Evolutionary conservation across 2,797 vertebrate species (phyloP).

Genomic region (Cercopithecus neglectus): DNA sequence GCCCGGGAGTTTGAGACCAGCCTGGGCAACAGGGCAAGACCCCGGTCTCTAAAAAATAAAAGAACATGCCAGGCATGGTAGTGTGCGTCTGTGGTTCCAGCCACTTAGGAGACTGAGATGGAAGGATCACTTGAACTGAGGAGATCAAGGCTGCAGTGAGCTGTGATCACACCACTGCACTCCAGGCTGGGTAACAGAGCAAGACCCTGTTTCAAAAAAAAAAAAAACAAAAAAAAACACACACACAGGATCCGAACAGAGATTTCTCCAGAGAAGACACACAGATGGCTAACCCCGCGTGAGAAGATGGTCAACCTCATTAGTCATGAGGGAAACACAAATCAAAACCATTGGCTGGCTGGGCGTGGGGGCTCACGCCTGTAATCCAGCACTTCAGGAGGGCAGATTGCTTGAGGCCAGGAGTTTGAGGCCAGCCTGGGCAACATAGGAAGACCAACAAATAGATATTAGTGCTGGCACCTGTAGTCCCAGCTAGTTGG

Average conservation of each 20-base stretch:
- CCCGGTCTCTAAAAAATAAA: background rate
- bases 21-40: background rate
- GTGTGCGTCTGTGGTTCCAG: background rate
- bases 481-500: background rate
- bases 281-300: rapidly evolving
- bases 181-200: background rate
- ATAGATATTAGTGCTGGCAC: background rate
- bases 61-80: background rate
- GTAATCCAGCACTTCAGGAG: background rate
- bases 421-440: background rate
- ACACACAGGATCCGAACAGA: background rate
- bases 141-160: background rate
- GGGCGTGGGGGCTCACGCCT: rapidly evolving
- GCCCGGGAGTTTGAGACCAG: background rate
- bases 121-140: background rate
- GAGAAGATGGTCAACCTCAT: background rate
- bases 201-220: background rate
- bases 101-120: background rate
- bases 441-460: background rate
- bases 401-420: background rate
- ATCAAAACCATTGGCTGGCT: background rate
- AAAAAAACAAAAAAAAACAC: too few species aligned
- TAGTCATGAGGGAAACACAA: background rate
- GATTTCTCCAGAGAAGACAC: background rate
- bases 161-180: background rate